Conservation (phyloP, 1,140 invertebrate species). For the Geopemphigus sp. region DNA sequence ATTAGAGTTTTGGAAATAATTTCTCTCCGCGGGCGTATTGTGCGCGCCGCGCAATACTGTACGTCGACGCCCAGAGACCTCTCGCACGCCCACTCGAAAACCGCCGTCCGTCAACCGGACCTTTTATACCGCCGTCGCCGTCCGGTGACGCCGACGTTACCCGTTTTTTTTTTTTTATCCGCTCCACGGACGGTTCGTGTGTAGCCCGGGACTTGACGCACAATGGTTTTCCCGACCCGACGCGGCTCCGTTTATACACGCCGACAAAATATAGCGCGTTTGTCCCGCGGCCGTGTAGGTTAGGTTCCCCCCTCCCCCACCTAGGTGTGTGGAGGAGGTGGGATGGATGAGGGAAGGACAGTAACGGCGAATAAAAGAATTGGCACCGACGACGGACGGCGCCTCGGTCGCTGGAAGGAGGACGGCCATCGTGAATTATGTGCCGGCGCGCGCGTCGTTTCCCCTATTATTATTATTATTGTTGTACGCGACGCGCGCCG, state of each 20-base stretch:
- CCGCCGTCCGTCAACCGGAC: slow-evolving; percentile 17
- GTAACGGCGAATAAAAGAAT: too few species aligned
- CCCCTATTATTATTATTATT: too few species aligned
- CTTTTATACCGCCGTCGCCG: not conserved
- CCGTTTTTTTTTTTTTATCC: not conserved
- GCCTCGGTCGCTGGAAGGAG: too few species aligned
- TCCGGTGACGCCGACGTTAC: not conserved
- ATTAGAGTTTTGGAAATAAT: slow-evolving; percentile 29
- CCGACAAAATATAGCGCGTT: not conserved
- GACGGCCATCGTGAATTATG: too few species aligned
- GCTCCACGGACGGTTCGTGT: not conserved
- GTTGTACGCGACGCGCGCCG: too few species aligned
- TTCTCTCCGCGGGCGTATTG: too few species aligned
- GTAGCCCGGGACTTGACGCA: not conserved
- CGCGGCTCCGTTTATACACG: not conserved
- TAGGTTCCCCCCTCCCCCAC: too few species aligned
- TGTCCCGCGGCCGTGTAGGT: too few species aligned
- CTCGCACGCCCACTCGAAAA: slow-evolving; percentile 6
- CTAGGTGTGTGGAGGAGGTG: too few species aligned
- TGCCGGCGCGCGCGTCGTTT: too few species aligned
- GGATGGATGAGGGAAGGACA: too few species aligned
- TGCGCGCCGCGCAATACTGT: not conserved
- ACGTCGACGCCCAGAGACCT: slow-evolving; percentile 2
- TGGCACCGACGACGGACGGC: too few species aligned
- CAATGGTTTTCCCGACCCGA: not conserved